Conservation (phyloP, 2,888 invertebrate species). For the Andrena bucephala region DNA sequence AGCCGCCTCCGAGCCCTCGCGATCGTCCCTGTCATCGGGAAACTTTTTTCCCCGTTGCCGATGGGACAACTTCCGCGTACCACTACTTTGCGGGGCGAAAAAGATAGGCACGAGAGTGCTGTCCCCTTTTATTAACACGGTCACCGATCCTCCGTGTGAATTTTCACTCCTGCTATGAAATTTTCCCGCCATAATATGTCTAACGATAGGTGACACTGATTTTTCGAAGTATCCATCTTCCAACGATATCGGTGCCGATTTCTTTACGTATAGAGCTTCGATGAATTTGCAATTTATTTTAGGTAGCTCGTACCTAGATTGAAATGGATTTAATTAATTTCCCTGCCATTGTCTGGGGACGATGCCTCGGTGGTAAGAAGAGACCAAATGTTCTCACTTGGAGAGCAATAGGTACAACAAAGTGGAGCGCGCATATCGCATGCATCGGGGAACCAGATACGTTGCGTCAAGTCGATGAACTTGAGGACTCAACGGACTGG, state of each 20-base stretch:
- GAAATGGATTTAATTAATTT: neutral
- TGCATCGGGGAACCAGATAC: slow-evolving; percentile 49
- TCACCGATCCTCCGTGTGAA: neutral
- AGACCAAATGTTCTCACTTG: neutral
- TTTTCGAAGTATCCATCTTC: too few relatives aligned
- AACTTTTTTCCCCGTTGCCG: neutral
- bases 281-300: too few relatives aligned
- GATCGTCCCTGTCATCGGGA: slow-evolving; percentile 1
- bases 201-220: too few relatives aligned
- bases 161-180: too few relatives aligned
- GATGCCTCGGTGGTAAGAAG: neutral
- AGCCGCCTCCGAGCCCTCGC: slow-evolving; percentile 1
- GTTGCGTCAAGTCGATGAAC: slow-evolving; percentile 64
- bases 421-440: slow-evolving; percentile 48
- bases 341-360: neutral
- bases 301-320: too few relatives aligned
- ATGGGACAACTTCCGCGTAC: slow-evolving; percentile 2
- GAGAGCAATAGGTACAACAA: slow-evolving; percentile 27
- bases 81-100: neutral
- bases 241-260: too few relatives aligned
- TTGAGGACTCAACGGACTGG: slow-evolving; percentile 56
- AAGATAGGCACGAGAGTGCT: neutral
- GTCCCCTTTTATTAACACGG: neutral
- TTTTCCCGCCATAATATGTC: too few relatives aligned
- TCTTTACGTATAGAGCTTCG: too few relatives aligned